Evolutionary conservation across 2,797 vertebrate species (phyloP).

Genomic region (Coluber constrictor): DNA sequence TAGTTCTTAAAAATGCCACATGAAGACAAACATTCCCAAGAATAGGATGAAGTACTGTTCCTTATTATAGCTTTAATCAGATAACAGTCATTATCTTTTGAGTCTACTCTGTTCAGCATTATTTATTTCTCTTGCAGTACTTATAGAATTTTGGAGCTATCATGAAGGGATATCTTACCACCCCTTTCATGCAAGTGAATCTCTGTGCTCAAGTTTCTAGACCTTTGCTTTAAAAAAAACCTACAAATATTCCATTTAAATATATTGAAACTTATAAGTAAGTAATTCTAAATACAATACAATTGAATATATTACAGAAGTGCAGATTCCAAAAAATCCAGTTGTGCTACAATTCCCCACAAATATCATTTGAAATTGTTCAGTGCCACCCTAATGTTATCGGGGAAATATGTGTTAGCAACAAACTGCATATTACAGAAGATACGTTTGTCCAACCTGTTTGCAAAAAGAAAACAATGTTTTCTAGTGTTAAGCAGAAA

Average conservation of each 20-base stretch:
- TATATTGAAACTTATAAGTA: background rate
- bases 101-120: background rate
- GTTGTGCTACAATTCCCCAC: background rate
- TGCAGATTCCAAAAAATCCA: background rate
- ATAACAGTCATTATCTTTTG: background rate
- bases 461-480: background rate
- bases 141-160: background rate
- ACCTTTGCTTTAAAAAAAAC: background rate
- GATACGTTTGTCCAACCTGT: background rate
- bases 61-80: background rate
- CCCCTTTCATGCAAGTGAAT: background rate
- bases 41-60: background rate
- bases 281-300: background rate
- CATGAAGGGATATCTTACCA: background rate
- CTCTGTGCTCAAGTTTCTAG: background rate
- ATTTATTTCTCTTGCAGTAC: background rate
- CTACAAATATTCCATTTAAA: background rate
- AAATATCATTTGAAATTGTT: background rate
- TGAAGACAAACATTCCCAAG: background rate
- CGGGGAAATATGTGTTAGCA: background rate
- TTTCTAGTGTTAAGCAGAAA: background rate
- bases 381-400: background rate
- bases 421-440: background rate
- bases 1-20: background rate
- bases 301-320: background rate